Evolutionary conservation across 2,888 invertebrate genomes (phyloP).

Genomic region (Pharmacophagus antenor): DNA sequence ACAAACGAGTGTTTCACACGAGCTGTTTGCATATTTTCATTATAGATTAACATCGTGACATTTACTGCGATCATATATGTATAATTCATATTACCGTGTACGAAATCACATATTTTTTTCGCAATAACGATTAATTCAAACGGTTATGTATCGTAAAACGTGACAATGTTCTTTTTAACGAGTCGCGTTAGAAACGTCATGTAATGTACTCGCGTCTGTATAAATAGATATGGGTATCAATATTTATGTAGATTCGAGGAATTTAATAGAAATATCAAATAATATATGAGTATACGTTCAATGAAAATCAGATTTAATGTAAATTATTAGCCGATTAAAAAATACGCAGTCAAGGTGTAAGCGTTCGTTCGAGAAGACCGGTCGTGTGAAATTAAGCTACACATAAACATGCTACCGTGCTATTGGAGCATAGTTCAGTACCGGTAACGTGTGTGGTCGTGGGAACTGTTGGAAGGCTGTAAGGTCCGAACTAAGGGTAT

Average conservation of each 20-base stretch:
- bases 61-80: no score
- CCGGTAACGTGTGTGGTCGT: conserved; percentile 14
- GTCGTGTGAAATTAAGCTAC: conserved; percentile 9
- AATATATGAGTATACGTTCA: background rate
- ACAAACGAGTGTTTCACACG: no score
- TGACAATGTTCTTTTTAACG: no score
- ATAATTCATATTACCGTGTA: no score
- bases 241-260: no score
- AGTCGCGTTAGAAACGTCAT: no score
- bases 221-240: background rate
- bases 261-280: background rate
- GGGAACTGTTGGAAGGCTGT: conserved; percentile 8
- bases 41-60: no score
- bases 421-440: background rate
- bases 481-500: background rate
- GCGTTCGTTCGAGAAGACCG: background rate
- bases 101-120: no score
- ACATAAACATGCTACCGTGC: background rate
- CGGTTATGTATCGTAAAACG: no score
- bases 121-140: no score
- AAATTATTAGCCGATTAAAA: background rate
- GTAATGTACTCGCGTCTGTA: background rate
- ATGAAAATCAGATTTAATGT: background rate
- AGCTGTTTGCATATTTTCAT: no score
- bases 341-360: conserved; percentile 6